phyloP scores from a whole-genome alignment of 2,113 vertebrate species.

The Andinoacara biseriatus region DNA sequence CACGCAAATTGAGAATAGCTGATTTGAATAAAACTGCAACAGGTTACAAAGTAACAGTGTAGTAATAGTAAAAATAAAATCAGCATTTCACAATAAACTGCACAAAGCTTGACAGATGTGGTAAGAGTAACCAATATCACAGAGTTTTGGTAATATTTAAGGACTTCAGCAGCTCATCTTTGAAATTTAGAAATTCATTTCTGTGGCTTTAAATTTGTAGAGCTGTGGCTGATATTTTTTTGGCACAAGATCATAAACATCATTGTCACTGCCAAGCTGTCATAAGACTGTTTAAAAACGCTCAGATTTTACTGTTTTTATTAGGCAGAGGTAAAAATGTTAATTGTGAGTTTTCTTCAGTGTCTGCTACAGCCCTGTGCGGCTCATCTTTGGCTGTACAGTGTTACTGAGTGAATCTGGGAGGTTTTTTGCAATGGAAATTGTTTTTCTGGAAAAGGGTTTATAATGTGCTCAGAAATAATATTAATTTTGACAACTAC shows the following conservation, averaged over 20 bases:
- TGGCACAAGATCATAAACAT: background rate
- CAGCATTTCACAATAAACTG: too few species aligned
- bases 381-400: background rate
- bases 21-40: background rate
- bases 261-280: background rate
- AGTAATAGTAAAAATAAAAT: background rate
- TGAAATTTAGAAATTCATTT: background rate
- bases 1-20: background rate
- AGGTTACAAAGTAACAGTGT: background rate
- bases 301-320: background rate
- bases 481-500: constrained; percentile 1
- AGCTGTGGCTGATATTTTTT: background rate
- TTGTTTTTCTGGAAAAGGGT: background rate
- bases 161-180: background rate
- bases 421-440: background rate
- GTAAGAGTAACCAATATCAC: background rate
- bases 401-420: background rate
- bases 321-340: background rate
- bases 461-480: background rate
- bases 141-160: background rate
- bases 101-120: background rate
- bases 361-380: accelerated
- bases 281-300: background rate
- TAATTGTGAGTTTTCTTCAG: background rate
- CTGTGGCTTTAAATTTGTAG: background rate